Conservation (phyloP, 2,113 vertebrate species). For the Sturnira hondurensis region DNA sequence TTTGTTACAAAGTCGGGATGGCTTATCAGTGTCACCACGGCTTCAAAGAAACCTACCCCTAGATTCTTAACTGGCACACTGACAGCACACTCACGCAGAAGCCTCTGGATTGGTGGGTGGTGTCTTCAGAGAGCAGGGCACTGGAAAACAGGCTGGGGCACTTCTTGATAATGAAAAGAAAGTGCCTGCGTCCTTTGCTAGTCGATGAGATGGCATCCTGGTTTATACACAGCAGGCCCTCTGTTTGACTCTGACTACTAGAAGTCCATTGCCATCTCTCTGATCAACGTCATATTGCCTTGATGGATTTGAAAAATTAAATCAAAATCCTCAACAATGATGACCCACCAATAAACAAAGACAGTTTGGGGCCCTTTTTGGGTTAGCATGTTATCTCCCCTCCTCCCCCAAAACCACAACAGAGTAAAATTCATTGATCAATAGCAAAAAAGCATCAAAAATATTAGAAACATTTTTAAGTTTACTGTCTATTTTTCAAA, state of each 20-base stretch:
- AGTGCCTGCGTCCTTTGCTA: neutral
- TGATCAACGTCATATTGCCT: neutral
- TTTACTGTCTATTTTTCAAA: conserved; percentile 42
- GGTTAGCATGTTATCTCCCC: neutral
- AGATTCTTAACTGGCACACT: neutral
- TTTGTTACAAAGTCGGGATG: neutral
- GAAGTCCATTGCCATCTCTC: neutral
- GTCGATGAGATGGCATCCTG: neutral
- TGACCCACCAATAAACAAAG: neutral
- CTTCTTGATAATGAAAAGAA: neutral
- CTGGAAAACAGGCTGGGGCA: neutral
- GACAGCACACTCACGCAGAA: neutral
- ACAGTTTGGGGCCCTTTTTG: neutral
- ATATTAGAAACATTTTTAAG: neutral
- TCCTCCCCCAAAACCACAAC: neutral
- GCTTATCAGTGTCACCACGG: neutral
- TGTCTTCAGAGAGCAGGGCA: neutral
- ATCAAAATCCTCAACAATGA: neutral
- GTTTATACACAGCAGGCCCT: neutral
- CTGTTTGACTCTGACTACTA: neutral
- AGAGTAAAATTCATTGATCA: neutral
- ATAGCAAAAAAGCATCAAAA: neutral
- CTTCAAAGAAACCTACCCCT: neutral
- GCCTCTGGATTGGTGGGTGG: neutral
- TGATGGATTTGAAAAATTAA: neutral